Evolutionary conservation across 2,888 invertebrate species (phyloP), one percentile per base, ranked within the genome.

Genomic region (Ptilodon capucinus): DNA sequence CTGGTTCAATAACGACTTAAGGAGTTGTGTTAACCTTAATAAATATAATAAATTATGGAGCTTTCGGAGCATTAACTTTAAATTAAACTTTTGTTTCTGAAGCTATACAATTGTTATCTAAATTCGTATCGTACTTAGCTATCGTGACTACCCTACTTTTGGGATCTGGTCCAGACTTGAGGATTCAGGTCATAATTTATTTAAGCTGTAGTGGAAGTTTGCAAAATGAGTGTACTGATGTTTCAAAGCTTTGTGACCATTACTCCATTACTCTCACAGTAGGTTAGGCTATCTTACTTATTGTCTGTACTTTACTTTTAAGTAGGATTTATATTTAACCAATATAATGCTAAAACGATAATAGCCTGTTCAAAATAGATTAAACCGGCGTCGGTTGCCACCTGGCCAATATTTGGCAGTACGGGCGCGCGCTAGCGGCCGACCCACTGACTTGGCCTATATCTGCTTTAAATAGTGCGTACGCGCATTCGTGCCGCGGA

Each of bases 361-460:
- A 57, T 64, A 60, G 46, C 44, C 46, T 50, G 57, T 60, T 63
- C 59, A 64, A 73, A 75, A 68, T 72, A 70, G 64, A 44, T 21
- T 43, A 49, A 41, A 51, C 46, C 35, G 64, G 45, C 48, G 56
- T 50, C 48, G 55, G 59, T 74, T 74, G 72, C 78, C 79, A 80
- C 74, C 79, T 80, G 80, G 74, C 60, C 60, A 57, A 55, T 63
- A 55, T 68, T 74, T 74, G 74, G 76, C 74, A 69, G 59, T 64
- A 61, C 54, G 45, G 51, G 58, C 66, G 62, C 60, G 62, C 55
- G 60, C 53, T 63, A 30, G 32, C 63, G 59, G 60, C 59, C 71
- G 81, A 51, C 81, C 79, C 71, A 84, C 74, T 84, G 83, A 83
- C 83, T 83, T 76, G 81, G 64, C 80, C 81, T 74, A 83, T 59